A percentile compares a stretch with the other conserved stretches of the same genome.
phyloP scores from a whole-genome alignment of 2,113 vertebrate species.

The Rhea americana region DNA sequence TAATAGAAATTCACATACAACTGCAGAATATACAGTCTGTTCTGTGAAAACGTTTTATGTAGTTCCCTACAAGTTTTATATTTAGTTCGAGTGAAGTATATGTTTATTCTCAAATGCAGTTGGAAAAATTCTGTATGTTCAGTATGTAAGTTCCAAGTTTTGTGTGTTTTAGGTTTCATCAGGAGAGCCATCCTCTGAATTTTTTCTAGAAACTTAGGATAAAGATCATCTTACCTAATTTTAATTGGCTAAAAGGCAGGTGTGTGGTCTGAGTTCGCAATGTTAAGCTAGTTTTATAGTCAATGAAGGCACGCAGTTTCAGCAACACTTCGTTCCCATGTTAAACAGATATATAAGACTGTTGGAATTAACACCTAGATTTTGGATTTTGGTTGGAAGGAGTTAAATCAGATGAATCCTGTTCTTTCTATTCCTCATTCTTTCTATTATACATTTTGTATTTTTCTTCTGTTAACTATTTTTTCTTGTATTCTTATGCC shows the following conservation, averaged over 20 bases:
- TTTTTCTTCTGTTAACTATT: neutral
- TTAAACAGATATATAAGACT: neutral
- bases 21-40: neutral
- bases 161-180: neutral
- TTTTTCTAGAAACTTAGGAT: neutral
- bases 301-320: neutral
- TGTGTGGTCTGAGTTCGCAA: neutral
- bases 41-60: neutral
- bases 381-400: neutral
- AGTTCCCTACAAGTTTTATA: neutral
- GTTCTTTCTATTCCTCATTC: neutral
- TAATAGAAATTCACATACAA: neutral
- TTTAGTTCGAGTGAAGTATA: neutral
- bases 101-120: neutral
- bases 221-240: neutral
- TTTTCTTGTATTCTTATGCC: neutral
- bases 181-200: neutral
- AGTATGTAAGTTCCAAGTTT: neutral
- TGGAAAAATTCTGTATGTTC: neutral
- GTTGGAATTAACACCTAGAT: neutral
- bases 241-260: neutral
- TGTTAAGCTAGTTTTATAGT: neutral
- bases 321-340: neutral
- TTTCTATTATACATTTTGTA: neutral
- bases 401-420: neutral